Conservation (phyloP, 2,888 invertebrate genomes). For the Heliconius hortense region DNA sequence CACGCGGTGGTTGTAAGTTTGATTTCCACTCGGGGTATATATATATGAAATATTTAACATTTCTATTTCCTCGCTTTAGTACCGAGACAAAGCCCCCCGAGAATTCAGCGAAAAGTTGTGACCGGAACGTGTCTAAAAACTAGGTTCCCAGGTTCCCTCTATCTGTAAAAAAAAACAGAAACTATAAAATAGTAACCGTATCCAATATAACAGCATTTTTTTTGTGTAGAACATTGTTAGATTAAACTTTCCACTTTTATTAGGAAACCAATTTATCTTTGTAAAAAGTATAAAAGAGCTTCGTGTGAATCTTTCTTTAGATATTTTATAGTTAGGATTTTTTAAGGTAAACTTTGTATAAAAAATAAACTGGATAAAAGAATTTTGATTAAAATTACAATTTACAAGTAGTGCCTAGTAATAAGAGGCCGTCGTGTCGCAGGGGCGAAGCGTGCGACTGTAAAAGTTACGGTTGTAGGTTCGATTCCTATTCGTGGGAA, state of each 20-base stretch:
- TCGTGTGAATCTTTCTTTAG: conserved; percentile 1
- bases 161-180: too few relatives aligned
- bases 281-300: background rate
- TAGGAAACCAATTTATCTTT: conserved; percentile 13
- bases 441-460: background rate
- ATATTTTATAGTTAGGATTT: background rate
- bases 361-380: background rate
- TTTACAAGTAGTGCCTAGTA: background rate
- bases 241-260: conserved; percentile 8
- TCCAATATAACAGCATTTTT: background rate
- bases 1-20: too few relatives aligned
- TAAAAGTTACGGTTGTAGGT: too few relatives aligned
- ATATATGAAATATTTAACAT: too few relatives aligned
- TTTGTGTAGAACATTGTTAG: conserved; percentile 7
- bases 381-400: background rate
- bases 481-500: too few relatives aligned
- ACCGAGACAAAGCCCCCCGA: too few relatives aligned
- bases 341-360: background rate
- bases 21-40: too few relatives aligned
- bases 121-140: too few relatives aligned
- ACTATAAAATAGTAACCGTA: background rate
- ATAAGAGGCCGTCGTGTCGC: background rate
- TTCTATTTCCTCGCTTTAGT: too few relatives aligned
- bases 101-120: too few relatives aligned
- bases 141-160: too few relatives aligned